Evolutionary conservation across 2,797 vertebrate species (phyloP).

Genomic region (Peromyscus attwateri): DNA sequence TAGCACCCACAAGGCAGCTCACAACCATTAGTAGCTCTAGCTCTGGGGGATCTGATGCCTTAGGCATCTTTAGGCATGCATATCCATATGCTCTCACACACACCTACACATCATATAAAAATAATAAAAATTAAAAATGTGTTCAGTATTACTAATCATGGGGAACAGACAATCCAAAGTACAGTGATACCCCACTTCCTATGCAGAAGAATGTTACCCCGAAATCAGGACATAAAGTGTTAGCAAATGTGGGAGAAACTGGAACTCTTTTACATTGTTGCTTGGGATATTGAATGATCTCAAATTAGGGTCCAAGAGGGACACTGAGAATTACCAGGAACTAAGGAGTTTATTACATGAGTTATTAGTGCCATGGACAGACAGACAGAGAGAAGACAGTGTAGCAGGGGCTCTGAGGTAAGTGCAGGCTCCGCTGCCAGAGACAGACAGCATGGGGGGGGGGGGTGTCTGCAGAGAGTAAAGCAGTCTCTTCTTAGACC

Average conservation of each 20-base stretch:
- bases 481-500: not conserved
- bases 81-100: not conserved
- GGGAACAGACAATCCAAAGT: not conserved
- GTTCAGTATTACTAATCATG: not conserved
- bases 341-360: not conserved
- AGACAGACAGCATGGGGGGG: too few species aligned
- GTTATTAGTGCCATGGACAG: not conserved
- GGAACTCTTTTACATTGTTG: not conserved
- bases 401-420: not conserved
- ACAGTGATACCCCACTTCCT: not conserved
- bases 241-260: not conserved
- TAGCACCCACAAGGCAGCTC: too few species aligned
- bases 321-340: not conserved
- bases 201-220: not conserved
- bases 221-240: not conserved
- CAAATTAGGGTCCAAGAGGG: not conserved
- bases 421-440: not conserved
- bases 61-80: not conserved
- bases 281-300: not conserved
- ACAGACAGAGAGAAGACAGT: not conserved
- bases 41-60: too few species aligned
- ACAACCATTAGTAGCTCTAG: not conserved
- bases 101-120: not conserved
- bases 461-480: not conserved
- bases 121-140: not conserved